phyloP scores from a whole-genome alignment of 2,113 vertebrate species.

The Setophaga kirtlandii region DNA sequence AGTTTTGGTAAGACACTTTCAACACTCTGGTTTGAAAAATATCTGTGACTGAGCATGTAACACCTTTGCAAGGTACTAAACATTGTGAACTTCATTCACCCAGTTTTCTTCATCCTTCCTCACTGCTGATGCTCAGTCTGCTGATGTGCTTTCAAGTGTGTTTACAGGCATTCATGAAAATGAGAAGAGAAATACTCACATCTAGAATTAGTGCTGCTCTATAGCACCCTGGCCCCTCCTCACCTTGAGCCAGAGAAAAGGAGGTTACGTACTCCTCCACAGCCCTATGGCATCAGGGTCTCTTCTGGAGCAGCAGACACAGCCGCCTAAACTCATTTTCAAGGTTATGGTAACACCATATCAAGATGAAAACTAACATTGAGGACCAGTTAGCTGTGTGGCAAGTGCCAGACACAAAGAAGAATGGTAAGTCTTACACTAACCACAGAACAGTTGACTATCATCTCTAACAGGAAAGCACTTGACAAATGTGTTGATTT shows the following conservation, averaged over 20 bases:
- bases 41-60: background rate
- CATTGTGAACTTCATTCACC: background rate
- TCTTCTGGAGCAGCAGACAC: background rate
- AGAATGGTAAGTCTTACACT: background rate
- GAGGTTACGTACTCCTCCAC: background rate
- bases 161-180: background rate
- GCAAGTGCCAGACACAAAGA: background rate
- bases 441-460: slow-evolving; percentile 30
- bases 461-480: slow-evolving; percentile 35
- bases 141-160: background rate
- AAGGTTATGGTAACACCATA: background rate
- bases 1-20: slow-evolving; percentile 1
- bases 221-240: background rate
- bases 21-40: background rate
- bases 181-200: background rate
- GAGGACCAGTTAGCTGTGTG: background rate
- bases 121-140: background rate
- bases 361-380: background rate
- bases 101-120: background rate
- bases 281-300: background rate
- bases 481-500: slow-evolving; percentile 23
- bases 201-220: background rate
- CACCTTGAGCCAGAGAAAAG: background rate
- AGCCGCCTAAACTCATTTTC: background rate
- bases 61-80: background rate